Evolutionary conservation across 1,140 invertebrate species (phyloP).

Genomic region (Amphibalanus amphitrite): DNA sequence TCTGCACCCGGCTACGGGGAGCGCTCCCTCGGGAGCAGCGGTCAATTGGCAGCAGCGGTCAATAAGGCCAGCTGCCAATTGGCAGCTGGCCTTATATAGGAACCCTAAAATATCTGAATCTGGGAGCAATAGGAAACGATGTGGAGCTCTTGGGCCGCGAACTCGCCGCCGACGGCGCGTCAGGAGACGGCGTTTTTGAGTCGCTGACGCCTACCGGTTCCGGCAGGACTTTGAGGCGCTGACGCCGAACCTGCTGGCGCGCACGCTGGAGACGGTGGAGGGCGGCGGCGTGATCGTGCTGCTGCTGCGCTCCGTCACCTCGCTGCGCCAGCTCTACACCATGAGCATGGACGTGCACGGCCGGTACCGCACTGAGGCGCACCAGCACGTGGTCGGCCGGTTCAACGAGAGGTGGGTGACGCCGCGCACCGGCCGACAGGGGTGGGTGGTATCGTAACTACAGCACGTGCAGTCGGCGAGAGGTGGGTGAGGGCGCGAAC

Average conservation of each 20-base stretch:
- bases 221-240: conserved; percentile 92
- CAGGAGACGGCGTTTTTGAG: too few species aligned
- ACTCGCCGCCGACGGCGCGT: too few species aligned
- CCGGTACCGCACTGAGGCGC: conserved; percentile 82
- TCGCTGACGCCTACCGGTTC: conserved; percentile 19
- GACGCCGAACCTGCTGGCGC: conserved; percentile 92
- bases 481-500: too few species aligned
- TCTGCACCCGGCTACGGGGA: too few species aligned
- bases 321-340: conserved; percentile 85
- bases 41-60: too few species aligned
- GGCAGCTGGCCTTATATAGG: conserved; percentile 4
- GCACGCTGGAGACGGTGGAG: conserved; percentile 96
- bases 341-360: conserved; percentile 98
- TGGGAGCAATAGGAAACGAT: background rate
- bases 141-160: too few species aligned
- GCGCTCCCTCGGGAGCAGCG: too few species aligned
- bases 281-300: conserved; percentile 89
- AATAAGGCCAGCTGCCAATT: too few species aligned
- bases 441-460: too few species aligned
- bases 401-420: conserved; percentile 71
- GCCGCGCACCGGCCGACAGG: background rate
- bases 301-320: conserved; percentile 60
- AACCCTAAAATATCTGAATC: background rate
- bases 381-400: conserved; percentile 74
- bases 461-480: too few species aligned